These are phyloP conservation scores for Nomada fabriciana DNA, from an alignment of 2,888 invertebrate genomes.

Conservation along the genomic window DNA sequence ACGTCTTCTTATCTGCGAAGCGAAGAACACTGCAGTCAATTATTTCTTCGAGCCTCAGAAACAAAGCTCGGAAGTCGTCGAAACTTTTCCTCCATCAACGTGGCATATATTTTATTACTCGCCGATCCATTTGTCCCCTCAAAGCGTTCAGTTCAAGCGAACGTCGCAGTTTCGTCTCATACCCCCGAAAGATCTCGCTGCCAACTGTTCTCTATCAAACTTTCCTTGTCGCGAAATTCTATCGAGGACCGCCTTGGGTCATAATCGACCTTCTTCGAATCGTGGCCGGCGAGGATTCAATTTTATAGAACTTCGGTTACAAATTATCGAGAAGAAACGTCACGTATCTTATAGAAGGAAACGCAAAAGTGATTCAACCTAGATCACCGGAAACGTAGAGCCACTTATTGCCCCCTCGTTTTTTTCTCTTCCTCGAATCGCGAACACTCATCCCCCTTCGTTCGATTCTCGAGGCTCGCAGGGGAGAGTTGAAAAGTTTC, in stretches of 20 bases:
- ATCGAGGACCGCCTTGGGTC: conserved; percentile 45
- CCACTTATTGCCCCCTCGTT: not conserved
- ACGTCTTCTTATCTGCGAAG: not conserved
- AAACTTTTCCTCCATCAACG: conserved; percentile 13
- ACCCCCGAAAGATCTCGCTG: not conserved
- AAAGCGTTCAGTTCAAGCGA: conserved; percentile 22
- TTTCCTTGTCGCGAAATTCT: conserved; percentile 38
- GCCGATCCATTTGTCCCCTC: conserved; percentile 12
- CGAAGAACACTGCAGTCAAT: not conserved
- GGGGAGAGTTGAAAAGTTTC: conserved; percentile 43
- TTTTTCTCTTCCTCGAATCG: conserved; percentile 12
- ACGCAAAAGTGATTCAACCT: conserved; percentile 13
- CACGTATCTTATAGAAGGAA: conserved; percentile 6
- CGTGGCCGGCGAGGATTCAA: conserved; percentile 30
- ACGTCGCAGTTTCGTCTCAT: conserved; percentile 18
- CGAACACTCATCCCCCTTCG: not conserved
- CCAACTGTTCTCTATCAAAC: conserved; percentile 47
- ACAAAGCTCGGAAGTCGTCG: conserved; percentile 8
- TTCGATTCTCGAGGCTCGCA: conserved; percentile 9
- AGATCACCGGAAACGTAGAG: conserved; percentile 1
- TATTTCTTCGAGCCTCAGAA: conserved; percentile 10
- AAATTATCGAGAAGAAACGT: conserved; percentile 30
- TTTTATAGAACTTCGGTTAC: conserved; percentile 24
- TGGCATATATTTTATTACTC: conserved; percentile 30
- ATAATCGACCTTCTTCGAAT: conserved; percentile 32